A percentile compares a stretch with the other conserved stretches of the same genome.
These are phyloP conservation scores for Meloe dianella DNA, from an alignment of 2,888 invertebrate species.

Conservation along the genomic window DNA sequence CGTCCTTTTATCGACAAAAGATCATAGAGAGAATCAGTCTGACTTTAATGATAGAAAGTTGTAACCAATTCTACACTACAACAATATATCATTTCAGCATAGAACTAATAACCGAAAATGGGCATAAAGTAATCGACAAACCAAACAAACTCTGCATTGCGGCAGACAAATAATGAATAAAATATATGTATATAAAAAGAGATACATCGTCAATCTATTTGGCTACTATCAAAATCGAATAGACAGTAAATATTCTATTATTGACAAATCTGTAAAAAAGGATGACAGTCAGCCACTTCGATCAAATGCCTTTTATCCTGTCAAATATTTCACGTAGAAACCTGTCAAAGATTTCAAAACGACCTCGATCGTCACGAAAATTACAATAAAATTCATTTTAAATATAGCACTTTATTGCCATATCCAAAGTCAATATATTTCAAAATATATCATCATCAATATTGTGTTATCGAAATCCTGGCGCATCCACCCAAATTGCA, in stretches of 20 bases:
- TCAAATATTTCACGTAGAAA: not conserved
- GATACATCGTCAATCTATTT: not conserved
- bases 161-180: not conserved
- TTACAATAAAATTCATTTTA: conserved; percentile 2
- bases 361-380: not conserved
- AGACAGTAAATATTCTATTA: not conserved
- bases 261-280: not conserved
- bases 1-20: conserved; percentile 1
- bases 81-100: not conserved
- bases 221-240: not conserved
- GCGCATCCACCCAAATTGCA: conserved; percentile 2
- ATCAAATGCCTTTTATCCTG: conserved; percentile 1
- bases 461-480: not conserved
- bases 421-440: not conserved
- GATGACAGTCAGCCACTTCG: not conserved
- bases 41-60: conserved; percentile 9
- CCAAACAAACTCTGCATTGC: conserved; percentile 2
- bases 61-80: not conserved
- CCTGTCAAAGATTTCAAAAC: not conserved
- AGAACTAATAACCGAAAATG: not conserved
- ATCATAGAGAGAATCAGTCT: not conserved
- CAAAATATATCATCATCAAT: not conserved
- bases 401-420: not conserved
- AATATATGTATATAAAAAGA: too few relatives aligned
- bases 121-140: not conserved